phyloP scores from a whole-genome alignment of 1,140 invertebrate species.

The Phocides pigmalion region DNA sequence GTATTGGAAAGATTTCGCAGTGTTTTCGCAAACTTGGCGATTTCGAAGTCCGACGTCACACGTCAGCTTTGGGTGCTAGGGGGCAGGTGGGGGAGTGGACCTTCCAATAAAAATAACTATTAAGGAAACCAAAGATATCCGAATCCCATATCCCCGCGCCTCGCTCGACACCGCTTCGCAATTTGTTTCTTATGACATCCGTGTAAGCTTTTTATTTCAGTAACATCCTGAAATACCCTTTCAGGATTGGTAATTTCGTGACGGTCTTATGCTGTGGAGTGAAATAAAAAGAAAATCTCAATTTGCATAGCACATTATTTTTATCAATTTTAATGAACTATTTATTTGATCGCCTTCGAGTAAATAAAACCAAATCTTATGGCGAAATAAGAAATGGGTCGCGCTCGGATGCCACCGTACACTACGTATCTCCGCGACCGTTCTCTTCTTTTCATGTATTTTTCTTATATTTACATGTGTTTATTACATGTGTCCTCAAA shows the following conservation, averaged over 20 bases:
- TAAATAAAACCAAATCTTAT: no score
- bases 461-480: no score
- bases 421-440: no score
- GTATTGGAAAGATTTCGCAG: conserved; percentile 13
- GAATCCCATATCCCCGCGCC: conserved; percentile 6
- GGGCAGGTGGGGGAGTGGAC: conserved; percentile 13
- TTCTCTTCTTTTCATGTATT: no score
- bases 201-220: conserved; percentile 18
- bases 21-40: conserved; percentile 16
- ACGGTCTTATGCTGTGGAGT: conserved; percentile 13
- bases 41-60: conserved; percentile 15
- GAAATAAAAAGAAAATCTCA: not conserved
- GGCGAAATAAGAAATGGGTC: no score
- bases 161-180: not conserved
- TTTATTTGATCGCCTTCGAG: no score
- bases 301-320: not conserved
- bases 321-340: no score
- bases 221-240: conserved; percentile 6
- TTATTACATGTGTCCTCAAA: no score
- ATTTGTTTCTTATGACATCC: conserved; percentile 20
- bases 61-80: conserved; percentile 25
- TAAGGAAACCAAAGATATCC: conserved; percentile 34
- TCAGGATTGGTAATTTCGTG: conserved; percentile 17
- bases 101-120: conserved; percentile 37
- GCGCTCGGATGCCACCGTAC: no score